Percentiles rank a stretch among this genome's conserved stretches.
Conservation (phyloP, 2,888 invertebrate species). For the Sympetrum striolatum region DNA sequence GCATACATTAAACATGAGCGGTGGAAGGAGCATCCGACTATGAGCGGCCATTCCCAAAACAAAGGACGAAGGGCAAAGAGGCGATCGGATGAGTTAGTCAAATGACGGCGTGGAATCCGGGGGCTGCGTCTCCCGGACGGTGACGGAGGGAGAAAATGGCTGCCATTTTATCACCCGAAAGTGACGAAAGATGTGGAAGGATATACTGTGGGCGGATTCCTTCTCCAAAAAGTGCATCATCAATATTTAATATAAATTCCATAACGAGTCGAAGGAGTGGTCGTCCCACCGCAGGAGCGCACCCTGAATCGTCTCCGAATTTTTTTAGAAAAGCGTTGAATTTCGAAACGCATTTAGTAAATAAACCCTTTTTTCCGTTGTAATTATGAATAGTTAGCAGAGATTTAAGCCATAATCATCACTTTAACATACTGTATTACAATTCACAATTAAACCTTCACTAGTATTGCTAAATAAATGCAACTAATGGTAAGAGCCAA, state of each 20-base stretch:
- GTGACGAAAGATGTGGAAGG: background rate
- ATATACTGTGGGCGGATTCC: background rate
- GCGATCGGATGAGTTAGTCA: background rate
- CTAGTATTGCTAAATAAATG: no score
- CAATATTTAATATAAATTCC: background rate
- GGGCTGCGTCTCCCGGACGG: background rate
- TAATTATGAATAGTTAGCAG: no score
- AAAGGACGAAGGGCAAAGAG: background rate
- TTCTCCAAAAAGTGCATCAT: background rate
- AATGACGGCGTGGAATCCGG: background rate
- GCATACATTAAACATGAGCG: background rate
- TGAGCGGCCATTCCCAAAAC: background rate
- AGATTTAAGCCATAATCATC: no score
- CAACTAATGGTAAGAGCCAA: no score
- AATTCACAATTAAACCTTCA: no score
- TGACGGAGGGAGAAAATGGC: background rate
- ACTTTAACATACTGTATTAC: no score
- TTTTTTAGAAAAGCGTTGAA: no score
- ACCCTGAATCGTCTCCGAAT: no score
- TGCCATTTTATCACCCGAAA: background rate
- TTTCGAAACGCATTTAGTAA: no score
- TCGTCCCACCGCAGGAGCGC: background rate
- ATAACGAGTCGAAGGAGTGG: no score
- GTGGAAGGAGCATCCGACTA: background rate
- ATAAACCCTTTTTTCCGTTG: no score